Conservation (phyloP, 2,888 invertebrate species). For the Cordilura impudica region DNA sequence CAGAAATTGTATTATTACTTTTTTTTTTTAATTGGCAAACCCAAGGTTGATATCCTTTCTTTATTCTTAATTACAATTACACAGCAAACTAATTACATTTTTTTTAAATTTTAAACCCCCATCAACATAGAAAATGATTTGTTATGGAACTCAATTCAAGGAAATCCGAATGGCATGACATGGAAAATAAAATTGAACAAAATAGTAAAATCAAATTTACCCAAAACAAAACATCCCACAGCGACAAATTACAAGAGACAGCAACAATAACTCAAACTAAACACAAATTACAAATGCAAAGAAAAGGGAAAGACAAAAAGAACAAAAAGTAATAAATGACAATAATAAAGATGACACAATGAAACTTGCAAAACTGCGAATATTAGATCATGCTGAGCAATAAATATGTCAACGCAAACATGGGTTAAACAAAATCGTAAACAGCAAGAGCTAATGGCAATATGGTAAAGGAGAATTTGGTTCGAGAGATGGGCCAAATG, state of each 20-base stretch:
- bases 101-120: slow-evolving; percentile 28
- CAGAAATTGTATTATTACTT: slow-evolving; percentile 4
- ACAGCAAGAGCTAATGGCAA: slow-evolving; percentile 32
- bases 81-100: slow-evolving; percentile 55
- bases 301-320: slow-evolving; percentile 24
- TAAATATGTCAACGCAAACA: slow-evolving; percentile 69
- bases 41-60: slow-evolving; percentile 32
- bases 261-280: slow-evolving; percentile 60
- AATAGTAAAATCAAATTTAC: slow-evolving; percentile 62
- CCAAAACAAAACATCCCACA: slow-evolving; percentile 72
- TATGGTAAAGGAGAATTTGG: not conserved
- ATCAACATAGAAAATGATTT: not conserved
- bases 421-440: slow-evolving; percentile 59
- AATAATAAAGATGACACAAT: slow-evolving; percentile 67
- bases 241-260: slow-evolving; percentile 72
- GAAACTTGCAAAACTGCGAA: slow-evolving; percentile 68
- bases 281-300: slow-evolving; percentile 38
- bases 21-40: slow-evolving; percentile 25
- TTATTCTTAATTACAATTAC: slow-evolving; percentile 45
- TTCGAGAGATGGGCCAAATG: not conserved
- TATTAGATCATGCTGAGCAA: slow-evolving; percentile 71
- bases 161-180: slow-evolving; percentile 36
- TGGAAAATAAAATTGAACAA: not conserved
- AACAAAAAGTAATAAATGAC: slow-evolving; percentile 62
- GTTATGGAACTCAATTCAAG: slow-evolving; percentile 24